Percentiles rank a stretch among this genome's conserved stretches.
Evolutionary conservation across 2,113 vertebrate species (phyloP).

Genomic region (Australoheros scitulus): DNA sequence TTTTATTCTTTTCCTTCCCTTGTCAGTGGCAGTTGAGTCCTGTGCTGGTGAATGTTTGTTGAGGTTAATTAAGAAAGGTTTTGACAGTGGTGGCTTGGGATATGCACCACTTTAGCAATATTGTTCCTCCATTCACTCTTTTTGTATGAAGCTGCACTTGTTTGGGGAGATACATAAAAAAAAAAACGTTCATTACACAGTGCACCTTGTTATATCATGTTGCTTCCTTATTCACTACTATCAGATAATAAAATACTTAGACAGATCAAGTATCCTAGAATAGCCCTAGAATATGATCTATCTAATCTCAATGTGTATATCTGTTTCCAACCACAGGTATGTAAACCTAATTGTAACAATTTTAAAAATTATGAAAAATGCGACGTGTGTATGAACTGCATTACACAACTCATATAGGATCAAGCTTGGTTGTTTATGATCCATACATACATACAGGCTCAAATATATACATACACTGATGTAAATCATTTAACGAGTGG

Average conservation of each 20-base stretch:
- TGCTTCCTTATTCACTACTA: background rate
- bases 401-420: background rate
- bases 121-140: background rate
- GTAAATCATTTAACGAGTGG: no score
- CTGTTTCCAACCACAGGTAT: background rate
- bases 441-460: no score
- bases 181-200: background rate
- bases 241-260: background rate
- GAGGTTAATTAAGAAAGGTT: slow-evolving; percentile 18
- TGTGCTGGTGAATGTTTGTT: background rate
- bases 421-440: background rate
- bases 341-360: background rate
- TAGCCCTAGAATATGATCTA: background rate
- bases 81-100: slow-evolving; percentile 1
- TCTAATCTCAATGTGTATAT: background rate
- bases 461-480: no score
- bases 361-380: background rate
- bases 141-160: background rate
- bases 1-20: background rate
- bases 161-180: background rate
- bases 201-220: background rate
- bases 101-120: background rate
- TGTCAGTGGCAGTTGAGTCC: background rate
- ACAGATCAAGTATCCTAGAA: background rate
- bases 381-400: background rate